Base-by-base conservation (phyloP, 2,113 vertebrate species). In the Pycnonotus jocosus region DNA sequence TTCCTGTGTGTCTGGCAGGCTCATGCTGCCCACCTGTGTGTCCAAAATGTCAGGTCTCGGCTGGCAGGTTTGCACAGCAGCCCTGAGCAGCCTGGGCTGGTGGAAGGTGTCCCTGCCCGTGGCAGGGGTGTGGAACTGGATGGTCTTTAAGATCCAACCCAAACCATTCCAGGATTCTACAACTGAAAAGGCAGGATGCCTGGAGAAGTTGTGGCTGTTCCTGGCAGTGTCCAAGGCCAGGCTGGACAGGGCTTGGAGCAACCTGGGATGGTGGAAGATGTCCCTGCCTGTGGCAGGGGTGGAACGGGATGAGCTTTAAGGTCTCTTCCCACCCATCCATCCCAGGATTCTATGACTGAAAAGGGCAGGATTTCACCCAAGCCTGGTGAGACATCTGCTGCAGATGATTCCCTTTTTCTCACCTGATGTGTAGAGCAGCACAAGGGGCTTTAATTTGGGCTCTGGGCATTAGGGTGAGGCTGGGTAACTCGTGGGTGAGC, bases 221-320 rank as follows among this genome's bases (percentile, higher is more conserved):
- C 62, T 53, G 27, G 27, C 1, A 69, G 27, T 33, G 62, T 2
- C 38, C 72, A 22, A 44, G 45, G 9, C 62, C 53, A 33, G 45
- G 5, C 0, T 50, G 53, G 21, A 37, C 0, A 0, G 60, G 20
- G 4, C 28, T 48, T 66, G 53, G 27, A 51, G 62, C 17, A 51
- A 0, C 14, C 11, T 60, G 33, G 62, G 38, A 8, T 0, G 5
- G 15, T 13, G 28, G 64, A 40, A 69, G 12, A 8, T 33, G 62
- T n/a, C 40, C 50, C 24, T 84, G 58, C 40, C 27, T 12, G 10
- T 8, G 11, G 37, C 53, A 77, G 31, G 7, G 27, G 31, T 51
- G 54, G 28, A 13, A 30, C 33, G 27, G n/a, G 47, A 61, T 87
- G 38, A 1, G 23, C 28, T 70, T 33, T 61, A 38, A 38, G 4